Evolutionary conservation across 2,797 vertebrate genomes (phyloP).

Genomic region (Malurus splendens): DNA sequence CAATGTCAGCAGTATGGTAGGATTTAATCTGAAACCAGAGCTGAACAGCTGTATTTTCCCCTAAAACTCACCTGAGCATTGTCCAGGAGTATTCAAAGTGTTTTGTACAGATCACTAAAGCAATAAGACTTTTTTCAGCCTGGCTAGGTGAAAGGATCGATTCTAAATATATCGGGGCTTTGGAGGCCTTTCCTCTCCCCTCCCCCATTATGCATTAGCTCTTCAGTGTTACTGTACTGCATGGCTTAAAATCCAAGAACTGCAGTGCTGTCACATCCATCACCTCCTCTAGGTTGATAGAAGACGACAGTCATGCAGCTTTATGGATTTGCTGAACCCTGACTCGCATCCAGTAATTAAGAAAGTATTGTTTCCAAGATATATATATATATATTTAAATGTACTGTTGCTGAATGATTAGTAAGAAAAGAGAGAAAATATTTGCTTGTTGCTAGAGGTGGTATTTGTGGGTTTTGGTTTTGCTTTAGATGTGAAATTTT

Average conservation of each 20-base stretch:
- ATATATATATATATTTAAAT: background rate
- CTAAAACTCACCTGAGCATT: background rate
- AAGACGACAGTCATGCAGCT: constrained; percentile 38
- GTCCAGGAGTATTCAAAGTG: background rate
- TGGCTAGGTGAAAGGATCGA: background rate
- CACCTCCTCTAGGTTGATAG: constrained; percentile 50
- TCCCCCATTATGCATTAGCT: constrained; percentile 19
- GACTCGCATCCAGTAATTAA: background rate
- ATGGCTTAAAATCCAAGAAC: constrained; percentile 32
- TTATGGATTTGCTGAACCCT: constrained; percentile 48
- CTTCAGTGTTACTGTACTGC: constrained; percentile 12
- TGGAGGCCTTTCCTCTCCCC: background rate
- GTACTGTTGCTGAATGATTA: background rate
- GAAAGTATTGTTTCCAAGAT: constrained; percentile 21
- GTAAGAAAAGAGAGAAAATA: background rate
- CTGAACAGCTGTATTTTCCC: background rate
- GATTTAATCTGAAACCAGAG: background rate
- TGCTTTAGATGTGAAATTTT: background rate
- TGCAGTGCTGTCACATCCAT: constrained; percentile 29
- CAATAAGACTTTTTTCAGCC: background rate
- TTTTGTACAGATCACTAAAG: background rate
- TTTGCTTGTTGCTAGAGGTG: background rate
- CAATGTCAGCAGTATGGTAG: background rate
- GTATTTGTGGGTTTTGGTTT: background rate
- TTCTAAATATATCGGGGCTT: constrained; percentile 33